Evolutionary conservation across 2,113 vertebrate genomes (phyloP), one percentile per base, ranked within the genome.

Genomic region (Tor tambroides): DNA sequence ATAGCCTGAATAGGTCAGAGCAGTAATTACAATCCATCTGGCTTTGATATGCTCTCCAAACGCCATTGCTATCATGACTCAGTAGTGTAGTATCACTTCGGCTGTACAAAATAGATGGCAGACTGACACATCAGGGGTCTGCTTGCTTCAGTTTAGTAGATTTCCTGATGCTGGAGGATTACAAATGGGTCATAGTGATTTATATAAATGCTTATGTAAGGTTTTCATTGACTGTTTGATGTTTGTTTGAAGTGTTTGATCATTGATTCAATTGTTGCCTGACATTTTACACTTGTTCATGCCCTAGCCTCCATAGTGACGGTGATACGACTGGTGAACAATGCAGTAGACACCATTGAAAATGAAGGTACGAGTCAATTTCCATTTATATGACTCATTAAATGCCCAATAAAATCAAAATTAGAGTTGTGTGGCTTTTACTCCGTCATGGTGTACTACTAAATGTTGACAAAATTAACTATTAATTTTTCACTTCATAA

Each of bases 261-360:
- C 56, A 41, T 81, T 15, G 7, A 19, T 19, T 28, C 38, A 30
- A 28, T 51, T 63, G 59, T 35, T 75, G 28, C 5, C 23, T 88
- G 30, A 72, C 12, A 30, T 91, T 95, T 90, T 90, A 91, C 87
- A 10, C 21, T 78, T 43, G 41, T 72, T 84, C 41, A 59, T 92
- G 92, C 95, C 96, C 43, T 63, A 89, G 96, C 96, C 88, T 97
- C 96, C 95, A 95, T 97, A 94, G 96, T 97, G 95, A 97, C 96
- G 92, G 96, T 97, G 94, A 96, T 97, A 95, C 95, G 95, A 86
- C 96, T 96, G 94, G 96, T 96, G 93, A 97, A 96, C 94, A 95
- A 96, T 94, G 95, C 96, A 90, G 95, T 96, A 95, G 96, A 97
- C 94, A 95, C 93, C 92, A 94, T 96, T 94, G 95, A 96, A 93